Conservation (phyloP, 2,797 vertebrate species). For the Anas georgica region DNA sequence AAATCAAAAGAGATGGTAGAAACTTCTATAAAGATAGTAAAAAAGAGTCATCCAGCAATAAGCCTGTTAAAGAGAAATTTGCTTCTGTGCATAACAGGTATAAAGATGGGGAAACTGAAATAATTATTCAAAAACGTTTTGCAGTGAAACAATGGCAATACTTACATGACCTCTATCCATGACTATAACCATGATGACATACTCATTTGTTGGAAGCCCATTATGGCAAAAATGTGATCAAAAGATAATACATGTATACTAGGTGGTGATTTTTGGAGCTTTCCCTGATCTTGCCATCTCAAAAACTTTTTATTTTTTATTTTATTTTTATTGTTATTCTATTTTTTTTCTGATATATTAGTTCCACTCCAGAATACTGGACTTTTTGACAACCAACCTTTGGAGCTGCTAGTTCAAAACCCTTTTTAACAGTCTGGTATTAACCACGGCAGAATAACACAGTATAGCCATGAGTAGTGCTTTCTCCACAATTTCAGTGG, state of each 20-base stretch:
- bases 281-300: background rate
- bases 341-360: background rate
- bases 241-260: background rate
- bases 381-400: background rate
- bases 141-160: background rate
- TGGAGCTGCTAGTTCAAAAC: background rate
- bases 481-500: background rate
- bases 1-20: background rate
- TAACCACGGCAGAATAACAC: background rate
- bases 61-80: background rate
- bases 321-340: background rate
- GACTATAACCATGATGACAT: background rate
- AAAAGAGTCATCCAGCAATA: background rate
- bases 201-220: background rate
- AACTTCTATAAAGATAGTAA: background rate
- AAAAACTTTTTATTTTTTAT: background rate
- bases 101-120: background rate
- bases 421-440: background rate
- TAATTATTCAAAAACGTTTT: background rate
- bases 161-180: background rate
- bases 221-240: background rate
- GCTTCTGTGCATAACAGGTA: background rate
- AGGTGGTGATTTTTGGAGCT: background rate
- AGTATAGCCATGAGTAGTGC: background rate
- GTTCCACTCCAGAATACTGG: background rate